Percentiles rank a stretch among this genome's conserved stretches.
phyloP scores from a whole-genome alignment of 2,888 invertebrate genomes.

The Watsonalla cultraria region DNA sequence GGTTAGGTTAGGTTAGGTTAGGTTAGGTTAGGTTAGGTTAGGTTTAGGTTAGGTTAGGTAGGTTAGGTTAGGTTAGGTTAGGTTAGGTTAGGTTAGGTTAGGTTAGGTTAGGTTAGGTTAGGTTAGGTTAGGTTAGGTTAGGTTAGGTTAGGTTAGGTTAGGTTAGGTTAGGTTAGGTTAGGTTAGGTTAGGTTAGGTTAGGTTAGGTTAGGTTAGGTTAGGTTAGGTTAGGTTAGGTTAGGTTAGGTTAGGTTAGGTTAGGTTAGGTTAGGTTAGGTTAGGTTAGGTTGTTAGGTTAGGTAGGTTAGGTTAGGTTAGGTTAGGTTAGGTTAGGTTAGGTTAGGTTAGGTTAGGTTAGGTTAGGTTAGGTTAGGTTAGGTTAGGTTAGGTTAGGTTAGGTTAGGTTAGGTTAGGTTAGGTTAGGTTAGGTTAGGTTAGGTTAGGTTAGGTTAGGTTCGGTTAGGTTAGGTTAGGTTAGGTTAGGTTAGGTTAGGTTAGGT shows the following conservation, averaged over 20 bases:
- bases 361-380: slow-evolving; percentile 17
- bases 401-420: slow-evolving; percentile 11
- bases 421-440: slow-evolving; percentile 17
- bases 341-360: slow-evolving; percentile 22
- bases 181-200: slow-evolving; percentile 11
- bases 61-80: not conserved
- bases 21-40: not conserved
- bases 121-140: not conserved
- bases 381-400: slow-evolving; percentile 12
- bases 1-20: not conserved
- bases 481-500: slow-evolving; percentile 11
- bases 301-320: slow-evolving; percentile 14
- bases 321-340: slow-evolving; percentile 22
- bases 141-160: slow-evolving; percentile 10
- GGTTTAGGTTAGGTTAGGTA: not conserved
- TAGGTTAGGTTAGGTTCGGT: slow-evolving; percentile 13
- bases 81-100: not conserved
- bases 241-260: slow-evolving; percentile 14
- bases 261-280: slow-evolving; percentile 16
- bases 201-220: slow-evolving; percentile 11
- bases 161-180: slow-evolving; percentile 8
- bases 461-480: slow-evolving; percentile 17
- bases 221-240: slow-evolving; percentile 10
- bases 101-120: not conserved
- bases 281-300: slow-evolving; percentile 14